These are phyloP conservation scores for Ibycter americanus DNA, from an alignment of 2,797 vertebrate species.

Conservation along the genomic window DNA sequence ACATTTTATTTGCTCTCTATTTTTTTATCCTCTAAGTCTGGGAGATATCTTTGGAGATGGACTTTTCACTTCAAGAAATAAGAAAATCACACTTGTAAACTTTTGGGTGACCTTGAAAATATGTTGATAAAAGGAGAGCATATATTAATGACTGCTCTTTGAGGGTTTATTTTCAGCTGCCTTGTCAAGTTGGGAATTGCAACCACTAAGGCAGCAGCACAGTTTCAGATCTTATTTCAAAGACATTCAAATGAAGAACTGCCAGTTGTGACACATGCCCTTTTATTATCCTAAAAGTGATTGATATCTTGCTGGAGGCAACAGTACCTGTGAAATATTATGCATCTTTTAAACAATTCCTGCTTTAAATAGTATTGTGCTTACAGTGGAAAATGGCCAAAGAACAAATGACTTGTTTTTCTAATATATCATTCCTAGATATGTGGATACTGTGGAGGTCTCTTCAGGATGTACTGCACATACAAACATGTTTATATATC, in stretches of 20 bases:
- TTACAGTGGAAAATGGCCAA: neutral
- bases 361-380: neutral
- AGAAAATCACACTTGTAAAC: neutral
- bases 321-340: neutral
- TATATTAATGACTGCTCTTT: neutral
- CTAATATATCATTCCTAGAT: neutral
- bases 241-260: conserved; percentile 15
- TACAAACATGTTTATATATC: accelerated
- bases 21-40: neutral
- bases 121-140: neutral
- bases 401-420: neutral
- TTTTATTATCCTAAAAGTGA: neutral
- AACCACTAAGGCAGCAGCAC: neutral
- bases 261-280: neutral
- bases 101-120: neutral
- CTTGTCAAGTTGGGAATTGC: neutral
- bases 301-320: neutral
- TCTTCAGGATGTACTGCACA: neutral
- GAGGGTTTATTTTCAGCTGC: neutral
- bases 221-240: conserved; percentile 29
- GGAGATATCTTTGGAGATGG: neutral
- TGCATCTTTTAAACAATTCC: neutral
- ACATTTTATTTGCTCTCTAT: neutral
- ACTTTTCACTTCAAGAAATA: neutral
- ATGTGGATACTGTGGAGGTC: neutral